Evolutionary conservation across 2,888 invertebrate species (phyloP), one percentile per base, ranked within the genome.

Genomic region (Chloroclysta siterata): DNA sequence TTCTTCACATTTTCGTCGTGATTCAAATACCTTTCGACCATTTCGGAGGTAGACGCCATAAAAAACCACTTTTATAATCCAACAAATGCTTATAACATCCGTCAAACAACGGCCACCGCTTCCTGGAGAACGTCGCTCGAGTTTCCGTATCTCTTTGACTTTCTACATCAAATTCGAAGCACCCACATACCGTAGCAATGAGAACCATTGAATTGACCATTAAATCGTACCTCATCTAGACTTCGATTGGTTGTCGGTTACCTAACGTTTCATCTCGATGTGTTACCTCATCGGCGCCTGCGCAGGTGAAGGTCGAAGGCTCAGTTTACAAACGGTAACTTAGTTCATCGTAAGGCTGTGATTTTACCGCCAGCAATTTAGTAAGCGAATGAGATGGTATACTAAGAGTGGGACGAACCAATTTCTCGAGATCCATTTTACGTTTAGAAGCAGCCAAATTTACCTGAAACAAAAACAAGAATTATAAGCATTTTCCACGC

Each of bases 241-340:
- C 71, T 68, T 70, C 69, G 65, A 73, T 74, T 72, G 70, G 61
- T 71, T 75, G 76, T 74, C 70, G 73, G 72, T 86, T 84, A 83
- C 79, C 70, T 82, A 84, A 85, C 76, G n/a, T 79, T 81, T 75
- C 77, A 79, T 79, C 78, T 78, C 70, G 71, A 47, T 17, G 68
- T 54, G 64, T 85, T 84, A 84, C 84, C 73, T 81, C 81, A 85
- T 64, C 66, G 65, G 67, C 69, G 73, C 52, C 55, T 72, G 70
- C 67, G 69, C 71, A 72, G 59, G 72, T 60, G 78, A 81, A 80
- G 81, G 79, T 82, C 77, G 72, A 51, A 53, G 42, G 41, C 47
- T 51, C 59, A 33, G 47, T 55, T 54, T 52, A 28, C 53, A 15
- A 50, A 66, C 58, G 58, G 44, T n/a, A 46, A 54, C 60, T 53